phyloP scores from a whole-genome alignment of 2,888 invertebrate species.

The Microplitis manilae region DNA sequence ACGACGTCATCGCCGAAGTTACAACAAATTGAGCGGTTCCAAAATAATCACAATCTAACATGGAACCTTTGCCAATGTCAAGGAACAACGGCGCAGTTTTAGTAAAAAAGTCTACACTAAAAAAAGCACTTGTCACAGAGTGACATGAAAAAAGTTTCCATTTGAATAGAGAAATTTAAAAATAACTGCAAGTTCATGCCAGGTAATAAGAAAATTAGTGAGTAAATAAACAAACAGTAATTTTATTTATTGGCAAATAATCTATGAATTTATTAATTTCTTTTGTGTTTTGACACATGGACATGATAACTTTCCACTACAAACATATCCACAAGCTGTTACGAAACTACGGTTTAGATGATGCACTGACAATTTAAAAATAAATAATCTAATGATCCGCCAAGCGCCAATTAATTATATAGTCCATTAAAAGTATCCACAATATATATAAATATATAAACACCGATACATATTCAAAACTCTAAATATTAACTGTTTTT shows the following conservation, averaged over 20 bases:
- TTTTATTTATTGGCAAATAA: neutral
- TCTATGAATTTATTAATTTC: neutral
- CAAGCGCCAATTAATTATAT: slow-evolving; percentile 14
- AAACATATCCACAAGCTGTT: neutral
- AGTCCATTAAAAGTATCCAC: neutral
- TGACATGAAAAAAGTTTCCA: neutral
- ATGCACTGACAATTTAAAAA: slow-evolving; percentile 32
- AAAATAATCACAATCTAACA: slow-evolving; percentile 48
- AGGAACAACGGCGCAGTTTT: slow-evolving; percentile 45
- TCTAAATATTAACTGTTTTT: slow-evolving; percentile 5
- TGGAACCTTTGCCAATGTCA: slow-evolving; percentile 50
- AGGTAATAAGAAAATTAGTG: too few relatives aligned
- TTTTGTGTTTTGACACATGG: neutral
- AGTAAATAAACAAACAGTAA: too few relatives aligned
- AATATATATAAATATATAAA: slow-evolving; percentile 7
- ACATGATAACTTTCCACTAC: neutral
- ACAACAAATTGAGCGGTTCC: slow-evolving; percentile 38
- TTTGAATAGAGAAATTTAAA: too few relatives aligned
- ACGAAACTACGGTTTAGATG: slow-evolving; percentile 7
- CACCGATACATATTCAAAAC: neutral
- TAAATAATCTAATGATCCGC: slow-evolving; percentile 20
- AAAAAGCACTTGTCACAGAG: slow-evolving; percentile 14
- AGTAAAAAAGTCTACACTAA: slow-evolving; percentile 30
- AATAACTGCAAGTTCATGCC: too few relatives aligned
- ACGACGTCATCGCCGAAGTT: slow-evolving; percentile 40